Evolutionary conservation across 30 jellyfish, hydroid and myxozoan species (phyloP).

Genomic region (Hydra vulgaris): DNA sequence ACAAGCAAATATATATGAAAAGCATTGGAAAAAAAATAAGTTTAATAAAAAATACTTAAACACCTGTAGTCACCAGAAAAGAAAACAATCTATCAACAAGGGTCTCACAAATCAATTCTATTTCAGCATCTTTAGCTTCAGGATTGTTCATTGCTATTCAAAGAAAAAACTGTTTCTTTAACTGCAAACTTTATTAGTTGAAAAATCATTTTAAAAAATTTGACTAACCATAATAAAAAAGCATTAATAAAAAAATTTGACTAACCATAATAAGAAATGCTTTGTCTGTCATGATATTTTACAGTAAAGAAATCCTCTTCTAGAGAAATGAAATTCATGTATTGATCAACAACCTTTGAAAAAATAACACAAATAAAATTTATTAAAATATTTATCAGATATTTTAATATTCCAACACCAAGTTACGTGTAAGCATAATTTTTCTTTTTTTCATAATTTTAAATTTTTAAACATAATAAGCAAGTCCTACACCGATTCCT

Average conservation of each 20-base stretch:
- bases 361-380: conserved; percentile 20
- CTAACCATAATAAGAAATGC: conserved; percentile 92
- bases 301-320: conserved; percentile 91
- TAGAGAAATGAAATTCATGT: conserved; percentile 79
- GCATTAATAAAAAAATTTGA: background rate
- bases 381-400: too few relatives aligned
- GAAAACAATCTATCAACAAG: conserved; percentile 79
- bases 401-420: too few relatives aligned
- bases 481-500: too few relatives aligned
- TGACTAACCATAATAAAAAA: too few relatives aligned
- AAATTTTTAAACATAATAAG: too few relatives aligned
- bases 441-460: too few relatives aligned
- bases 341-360: conserved; percentile 89
- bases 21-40: background rate
- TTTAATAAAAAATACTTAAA: background rate
- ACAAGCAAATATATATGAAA: too few relatives aligned
- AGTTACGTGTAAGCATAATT: too few relatives aligned
- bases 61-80: conserved; percentile 77
- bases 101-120: conserved; percentile 50
- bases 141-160: conserved; percentile 64
- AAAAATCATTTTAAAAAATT: too few relatives aligned
- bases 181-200: too few relatives aligned
- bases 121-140: conserved; percentile 86
- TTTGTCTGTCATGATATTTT: conserved; percentile 79
- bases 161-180: too few relatives aligned